phyloP scores from a whole-genome alignment of 2,888 invertebrate genomes.

The Papilio elwesi region DNA sequence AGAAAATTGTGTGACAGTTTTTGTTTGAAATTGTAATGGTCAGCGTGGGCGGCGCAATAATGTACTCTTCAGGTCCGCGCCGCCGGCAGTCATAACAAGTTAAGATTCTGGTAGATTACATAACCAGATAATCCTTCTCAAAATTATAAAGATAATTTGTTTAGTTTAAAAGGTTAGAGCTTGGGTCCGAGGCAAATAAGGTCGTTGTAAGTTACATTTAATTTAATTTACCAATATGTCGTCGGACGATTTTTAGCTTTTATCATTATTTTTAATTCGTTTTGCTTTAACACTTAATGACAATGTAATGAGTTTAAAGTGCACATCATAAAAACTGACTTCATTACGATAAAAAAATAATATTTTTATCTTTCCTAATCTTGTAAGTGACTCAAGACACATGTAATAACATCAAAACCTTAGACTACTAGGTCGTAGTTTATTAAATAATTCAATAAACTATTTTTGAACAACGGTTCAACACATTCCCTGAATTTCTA shows the following conservation, averaged over 20 bases:
- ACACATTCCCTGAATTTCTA: not conserved
- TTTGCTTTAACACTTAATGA: no score
- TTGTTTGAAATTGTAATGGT: not conserved
- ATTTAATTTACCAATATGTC: no score
- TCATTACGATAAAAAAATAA: no score
- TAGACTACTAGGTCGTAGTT: not conserved
- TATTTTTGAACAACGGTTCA: not conserved
- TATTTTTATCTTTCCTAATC: no score
- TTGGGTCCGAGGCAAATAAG: not conserved
- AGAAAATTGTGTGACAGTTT: not conserved
- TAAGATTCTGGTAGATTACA: conserved; percentile 2
- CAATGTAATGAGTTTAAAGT: no score
- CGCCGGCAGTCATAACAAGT: conserved; percentile 7
- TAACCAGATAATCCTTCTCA: conserved; percentile 14
- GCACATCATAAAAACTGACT: no score
- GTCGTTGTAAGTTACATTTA: not conserved
- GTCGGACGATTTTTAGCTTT: no score
- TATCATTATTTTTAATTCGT: no score
- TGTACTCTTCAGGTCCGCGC: conserved; percentile 1
- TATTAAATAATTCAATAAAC: not conserved
- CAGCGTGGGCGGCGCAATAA: conserved; percentile 7
- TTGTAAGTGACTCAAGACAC: not conserved
- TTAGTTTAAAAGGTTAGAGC: not conserved
- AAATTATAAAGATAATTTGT: not conserved
- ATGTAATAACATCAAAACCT: not conserved